Evolutionary conservation across 2,113 vertebrate genomes (phyloP).

Genomic region (Nyctibius bracteatus): DNA sequence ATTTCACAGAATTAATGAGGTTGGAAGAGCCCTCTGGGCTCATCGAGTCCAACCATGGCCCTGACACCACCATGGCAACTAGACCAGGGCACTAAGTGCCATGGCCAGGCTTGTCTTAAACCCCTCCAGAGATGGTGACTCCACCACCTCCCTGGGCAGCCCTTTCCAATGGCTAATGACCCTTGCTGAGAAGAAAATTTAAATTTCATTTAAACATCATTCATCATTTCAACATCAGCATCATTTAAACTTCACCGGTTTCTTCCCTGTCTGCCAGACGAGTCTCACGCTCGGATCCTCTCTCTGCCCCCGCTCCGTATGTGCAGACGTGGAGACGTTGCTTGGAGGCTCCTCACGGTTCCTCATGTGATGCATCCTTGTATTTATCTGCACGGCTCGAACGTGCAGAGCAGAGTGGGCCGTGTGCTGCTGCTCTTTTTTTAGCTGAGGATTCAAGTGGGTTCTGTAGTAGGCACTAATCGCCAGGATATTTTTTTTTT

Average conservation of each 20-base stretch:
- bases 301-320: not conserved
- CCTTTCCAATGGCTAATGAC: too few relatives aligned
- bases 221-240: too few relatives aligned
- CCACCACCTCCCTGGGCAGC: too few relatives aligned
- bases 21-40: too few relatives aligned
- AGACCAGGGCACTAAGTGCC: too few relatives aligned
- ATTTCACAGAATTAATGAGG: too few relatives aligned
- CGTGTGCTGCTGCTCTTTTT: not conserved
- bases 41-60: too few relatives aligned
- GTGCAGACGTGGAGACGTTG: accelerated
- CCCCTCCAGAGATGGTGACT: too few relatives aligned
- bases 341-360: not conserved
- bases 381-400: not conserved
- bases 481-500: not conserved
- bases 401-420: not conserved
- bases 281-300: not conserved
- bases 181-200: too few relatives aligned
- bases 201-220: too few relatives aligned
- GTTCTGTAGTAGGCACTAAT: not conserved
- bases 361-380: not conserved
- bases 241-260: accelerated
- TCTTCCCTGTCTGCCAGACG: not conserved
- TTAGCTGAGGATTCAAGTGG: not conserved
- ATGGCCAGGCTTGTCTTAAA: too few relatives aligned
- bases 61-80: too few relatives aligned